These are phyloP conservation scores for Calyptomena viridis DNA, from an alignment of 2,113 vertebrate species.

Conservation along the genomic window DNA sequence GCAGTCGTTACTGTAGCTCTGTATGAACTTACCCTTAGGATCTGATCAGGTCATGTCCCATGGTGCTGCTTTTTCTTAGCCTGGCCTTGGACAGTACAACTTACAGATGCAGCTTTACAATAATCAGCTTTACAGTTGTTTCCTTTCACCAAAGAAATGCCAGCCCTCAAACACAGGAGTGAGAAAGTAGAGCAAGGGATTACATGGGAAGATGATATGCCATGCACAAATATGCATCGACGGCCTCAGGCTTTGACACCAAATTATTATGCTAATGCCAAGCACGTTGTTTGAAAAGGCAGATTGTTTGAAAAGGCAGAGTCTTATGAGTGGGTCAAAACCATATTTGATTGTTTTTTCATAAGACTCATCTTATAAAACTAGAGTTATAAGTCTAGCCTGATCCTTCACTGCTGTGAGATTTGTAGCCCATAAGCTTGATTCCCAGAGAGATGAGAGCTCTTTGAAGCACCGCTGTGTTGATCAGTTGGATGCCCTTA, in stretches of 20 bases:
- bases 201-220: neutral
- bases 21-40: neutral
- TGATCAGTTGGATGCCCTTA: neutral
- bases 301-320: neutral
- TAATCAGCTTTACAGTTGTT: slow-evolving; percentile 1
- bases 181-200: slow-evolving; percentile 5
- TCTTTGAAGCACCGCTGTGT: neutral
- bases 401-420: neutral
- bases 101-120: neutral
- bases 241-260: neutral
- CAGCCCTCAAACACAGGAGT: neutral
- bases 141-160: neutral
- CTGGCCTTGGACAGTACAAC: neutral
- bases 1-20: neutral
- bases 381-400: neutral
- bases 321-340: neutral
- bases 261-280: neutral
- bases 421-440: neutral
- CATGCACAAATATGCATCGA: neutral
- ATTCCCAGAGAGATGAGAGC: neutral
- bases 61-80: neutral
- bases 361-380: neutral
- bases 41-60: neutral
- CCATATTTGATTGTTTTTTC: neutral
- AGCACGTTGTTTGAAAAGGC: neutral